These are phyloP conservation scores for Keiferia lycopersicella DNA, from an alignment of 2,888 invertebrate genomes.

Conservation along the genomic window DNA sequence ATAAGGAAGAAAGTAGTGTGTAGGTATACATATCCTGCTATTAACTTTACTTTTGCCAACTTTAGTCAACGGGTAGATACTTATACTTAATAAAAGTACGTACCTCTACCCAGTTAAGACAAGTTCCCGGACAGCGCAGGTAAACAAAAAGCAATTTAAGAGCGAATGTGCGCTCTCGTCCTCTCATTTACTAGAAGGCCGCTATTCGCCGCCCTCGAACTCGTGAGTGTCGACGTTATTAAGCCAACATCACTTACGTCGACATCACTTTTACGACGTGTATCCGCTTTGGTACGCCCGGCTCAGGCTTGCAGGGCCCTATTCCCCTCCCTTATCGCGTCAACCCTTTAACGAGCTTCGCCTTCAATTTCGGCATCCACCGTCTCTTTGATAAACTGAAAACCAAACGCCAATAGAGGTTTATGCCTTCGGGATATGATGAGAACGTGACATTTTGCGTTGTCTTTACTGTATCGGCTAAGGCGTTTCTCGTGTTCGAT, in stretches of 20 bases:
- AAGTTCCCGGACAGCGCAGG: slow-evolving; percentile 20
- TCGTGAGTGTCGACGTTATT: slow-evolving; percentile 43
- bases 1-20: background rate
- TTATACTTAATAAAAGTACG: background rate
- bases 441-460: slow-evolving; percentile 23
- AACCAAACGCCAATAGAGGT: slow-evolving; percentile 21
- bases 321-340: slow-evolving; percentile 48
- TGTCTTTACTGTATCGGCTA: slow-evolving; percentile 20
- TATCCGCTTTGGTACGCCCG: slow-evolving; percentile 50
- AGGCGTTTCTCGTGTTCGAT: slow-evolving; percentile 26
- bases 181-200: slow-evolving; percentile 32
- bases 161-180: slow-evolving; percentile 26
- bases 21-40: background rate
- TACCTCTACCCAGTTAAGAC: slow-evolving; percentile 10
- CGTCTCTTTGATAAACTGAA: slow-evolving; percentile 10
- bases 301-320: slow-evolving; percentile 47
- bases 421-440: slow-evolving; percentile 18
- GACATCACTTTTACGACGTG: slow-evolving; percentile 58
- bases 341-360: slow-evolving; percentile 41
- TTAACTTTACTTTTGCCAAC: too few relatives aligned
- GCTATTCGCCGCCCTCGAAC: slow-evolving; percentile 38
- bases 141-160: slow-evolving; percentile 37
- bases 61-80: background rate
- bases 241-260: slow-evolving; percentile 49
- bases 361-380: slow-evolving; percentile 27